Evolutionary conservation across 2,888 invertebrate species (phyloP), one percentile per base, ranked within the genome.

Genomic region (Gisinianus flammeolus): DNA sequence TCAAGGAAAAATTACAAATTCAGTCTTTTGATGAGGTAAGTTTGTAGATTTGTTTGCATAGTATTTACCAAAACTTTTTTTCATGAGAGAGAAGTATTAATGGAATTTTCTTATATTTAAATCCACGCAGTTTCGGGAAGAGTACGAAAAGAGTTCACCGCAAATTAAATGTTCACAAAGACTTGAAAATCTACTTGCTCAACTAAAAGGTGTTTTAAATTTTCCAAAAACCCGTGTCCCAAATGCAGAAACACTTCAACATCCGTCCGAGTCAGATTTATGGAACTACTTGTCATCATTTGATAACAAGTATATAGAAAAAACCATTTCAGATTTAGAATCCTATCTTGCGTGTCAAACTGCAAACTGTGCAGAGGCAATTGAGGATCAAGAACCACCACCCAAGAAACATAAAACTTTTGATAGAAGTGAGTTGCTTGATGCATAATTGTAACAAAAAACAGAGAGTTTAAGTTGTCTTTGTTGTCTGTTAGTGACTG

Each of bases 271-370:
- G 0, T 24, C 2, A 5, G 31, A 56, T n/a, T 28, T 77, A 0
- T 64, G 70, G 66, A 71, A 28, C 2, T 77, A 77, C 22, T 72
- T 77, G 31, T 16, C 24, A 1, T 71, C 77, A 28, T 77, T 72
- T 66, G 72, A 72, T 12, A 77, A 72, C 24, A 28, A 52, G 2
- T 3, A 31, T 0, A 22, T 77, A 3, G 2, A 64, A 33, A 54
- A 77, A 44, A 66, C 71, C 2, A n/a, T 77, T 44, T 22, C 26
- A 4, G 72, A 72, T 44, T 31, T 77, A 4, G 52, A 72, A 68
- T 44, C 54, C 1, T 33, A 54, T 19, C 19, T 54, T 6, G 16
- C 8, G 8, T 10, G 6, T 44, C 44, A 44, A 6, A 44, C 6
- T 44, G 8, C 6, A 44, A 16, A 44, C 44, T 22, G 35, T 35